phyloP scores from a whole-genome alignment of 1,140 invertebrate genomes.

The Bicyclus anynana region DNA sequence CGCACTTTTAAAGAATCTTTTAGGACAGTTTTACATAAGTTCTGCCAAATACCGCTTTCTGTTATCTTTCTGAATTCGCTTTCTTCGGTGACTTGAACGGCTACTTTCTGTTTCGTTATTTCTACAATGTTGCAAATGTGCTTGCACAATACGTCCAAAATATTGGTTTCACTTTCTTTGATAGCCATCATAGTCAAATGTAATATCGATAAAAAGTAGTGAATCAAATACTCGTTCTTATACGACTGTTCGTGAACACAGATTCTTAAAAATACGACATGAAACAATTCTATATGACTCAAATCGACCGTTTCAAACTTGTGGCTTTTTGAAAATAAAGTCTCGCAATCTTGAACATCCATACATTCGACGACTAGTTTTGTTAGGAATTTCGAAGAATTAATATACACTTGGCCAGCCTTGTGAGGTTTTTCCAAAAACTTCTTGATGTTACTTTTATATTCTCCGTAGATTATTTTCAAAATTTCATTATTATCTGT shows the following conservation, averaged over 20 bases:
- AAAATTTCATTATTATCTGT: constrained; percentile 62
- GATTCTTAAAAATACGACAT: constrained; percentile 76
- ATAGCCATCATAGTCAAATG: constrained; percentile 75
- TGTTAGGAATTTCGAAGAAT: constrained; percentile 71
- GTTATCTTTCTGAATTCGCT: constrained; percentile 70
- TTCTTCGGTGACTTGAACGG: constrained; percentile 46
- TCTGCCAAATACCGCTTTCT: constrained; percentile 80
- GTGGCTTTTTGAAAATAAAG: constrained; percentile 76
- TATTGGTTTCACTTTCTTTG: constrained; percentile 72
- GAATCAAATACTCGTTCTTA: constrained; percentile 67
- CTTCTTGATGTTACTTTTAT: constrained; percentile 79
- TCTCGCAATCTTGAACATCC: constrained; percentile 75
- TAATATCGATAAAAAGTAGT: constrained; percentile 78
- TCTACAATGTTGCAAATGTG: constrained; percentile 55
- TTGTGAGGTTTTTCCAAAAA: constrained; percentile 81
- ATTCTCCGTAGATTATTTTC: constrained; percentile 74
- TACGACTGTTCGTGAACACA: constrained; percentile 38
- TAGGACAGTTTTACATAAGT: constrained; percentile 81
- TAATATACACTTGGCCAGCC: constrained; percentile 79
- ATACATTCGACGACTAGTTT: constrained; percentile 77
- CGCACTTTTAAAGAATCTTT: constrained; percentile 80
- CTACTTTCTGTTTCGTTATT: constrained; percentile 35
- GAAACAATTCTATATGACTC: constrained; percentile 77
- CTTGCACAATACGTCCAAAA: constrained; percentile 62
- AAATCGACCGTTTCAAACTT: constrained; percentile 79